phyloP scores from a whole-genome alignment of 1,140 invertebrate species.

The Drosophila littoralis region DNA sequence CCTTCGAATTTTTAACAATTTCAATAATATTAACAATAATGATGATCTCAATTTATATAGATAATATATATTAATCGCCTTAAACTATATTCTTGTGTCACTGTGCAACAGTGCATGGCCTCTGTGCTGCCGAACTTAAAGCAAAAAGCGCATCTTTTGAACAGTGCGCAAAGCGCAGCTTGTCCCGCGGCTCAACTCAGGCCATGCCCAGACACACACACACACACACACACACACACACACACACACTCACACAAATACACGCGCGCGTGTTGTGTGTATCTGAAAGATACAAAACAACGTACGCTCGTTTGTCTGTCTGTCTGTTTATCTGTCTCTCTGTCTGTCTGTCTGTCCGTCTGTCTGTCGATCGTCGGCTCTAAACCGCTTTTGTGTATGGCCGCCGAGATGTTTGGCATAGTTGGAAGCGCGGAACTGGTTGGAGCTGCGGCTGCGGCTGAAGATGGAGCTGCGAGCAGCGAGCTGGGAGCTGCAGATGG shows the following conservation, averaged over 20 bases:
- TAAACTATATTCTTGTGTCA: slow-evolving; percentile 34
- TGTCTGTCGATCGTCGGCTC: slow-evolving; percentile 56
- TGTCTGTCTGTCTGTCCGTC: slow-evolving; percentile 54
- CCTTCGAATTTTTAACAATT: too few relatives aligned
- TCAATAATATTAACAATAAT: not conserved
- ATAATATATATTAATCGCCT: slow-evolving; percentile 12
- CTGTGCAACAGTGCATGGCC: slow-evolving; percentile 65
- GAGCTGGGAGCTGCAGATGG: slow-evolving; percentile 22
- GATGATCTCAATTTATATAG: not conserved
- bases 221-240: slow-evolving; percentile 35
- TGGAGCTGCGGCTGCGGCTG: slow-evolving; percentile 37
- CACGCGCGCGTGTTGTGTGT: slow-evolving; percentile 56
- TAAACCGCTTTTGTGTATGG: slow-evolving; percentile 80
- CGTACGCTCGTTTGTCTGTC: slow-evolving; percentile 47
- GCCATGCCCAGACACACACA: slow-evolving; percentile 20
- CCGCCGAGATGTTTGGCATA: slow-evolving; percentile 78
- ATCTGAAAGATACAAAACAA: slow-evolving; percentile 78
- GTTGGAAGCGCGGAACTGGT: slow-evolving; percentile 79
- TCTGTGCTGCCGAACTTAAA: slow-evolving; percentile 65
- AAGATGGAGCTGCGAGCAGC: slow-evolving; percentile 27
- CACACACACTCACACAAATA: not conserved
- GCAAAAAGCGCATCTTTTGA: slow-evolving; percentile 81
- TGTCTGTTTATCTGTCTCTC: slow-evolving; percentile 20
- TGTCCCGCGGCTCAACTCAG: slow-evolving; percentile 49
- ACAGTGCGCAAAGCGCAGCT: slow-evolving; percentile 75